Evolutionary conservation across 2,888 invertebrate species (phyloP), one percentile per base, ranked within the genome.

Genomic region (Sarcophaga rosellei): DNA sequence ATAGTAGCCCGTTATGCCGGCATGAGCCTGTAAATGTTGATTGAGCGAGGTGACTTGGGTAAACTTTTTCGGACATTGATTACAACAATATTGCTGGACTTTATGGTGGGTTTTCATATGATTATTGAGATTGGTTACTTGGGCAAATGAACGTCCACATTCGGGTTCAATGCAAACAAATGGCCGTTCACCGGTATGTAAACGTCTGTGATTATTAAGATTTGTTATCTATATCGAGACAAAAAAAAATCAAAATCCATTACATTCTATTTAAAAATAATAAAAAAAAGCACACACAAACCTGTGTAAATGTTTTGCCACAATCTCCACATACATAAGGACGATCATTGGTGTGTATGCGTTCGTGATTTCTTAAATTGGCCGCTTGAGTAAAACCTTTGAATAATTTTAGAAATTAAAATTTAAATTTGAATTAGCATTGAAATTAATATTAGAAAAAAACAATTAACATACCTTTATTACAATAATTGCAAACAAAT

Each of bases 81-180:
- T 93, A 89, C 93, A 93, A 87, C 93, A 93, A 82, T 93, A 93
- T 88, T 93, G 93, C 85, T 93, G 93, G 70, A 93, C 93, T 90
- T 93, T 93, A 82, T 93, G 93, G 88, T 93, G 93, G 72, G 93
- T 93, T 89, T 93, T 93, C 93, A 93, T 93, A 88, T 93, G 93
- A 88, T 93, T 93, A 88, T 93, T 93, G 15, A 93, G 89, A 89
- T 93, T 93, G 88, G 93, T 93, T 73, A 93, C 93, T 91, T 93
- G 93, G 21, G 93, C 93, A 90, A 93, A 93, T 53, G 93, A 93
- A 79, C 93, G 90, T 35, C 93, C 93, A 87, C 93, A 93, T 84
- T 93, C 93, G 0, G 92, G 91, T 88, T 93, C 93, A 89, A 93
- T 93, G 89, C 93, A 93, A 21, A 93, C 93, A 89, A 93, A 93